A percentile compares a stretch with the other conserved stretches of the same genome.
Conservation (phyloP, 2,888 invertebrate species). For the Nasonia oneida region DNA sequence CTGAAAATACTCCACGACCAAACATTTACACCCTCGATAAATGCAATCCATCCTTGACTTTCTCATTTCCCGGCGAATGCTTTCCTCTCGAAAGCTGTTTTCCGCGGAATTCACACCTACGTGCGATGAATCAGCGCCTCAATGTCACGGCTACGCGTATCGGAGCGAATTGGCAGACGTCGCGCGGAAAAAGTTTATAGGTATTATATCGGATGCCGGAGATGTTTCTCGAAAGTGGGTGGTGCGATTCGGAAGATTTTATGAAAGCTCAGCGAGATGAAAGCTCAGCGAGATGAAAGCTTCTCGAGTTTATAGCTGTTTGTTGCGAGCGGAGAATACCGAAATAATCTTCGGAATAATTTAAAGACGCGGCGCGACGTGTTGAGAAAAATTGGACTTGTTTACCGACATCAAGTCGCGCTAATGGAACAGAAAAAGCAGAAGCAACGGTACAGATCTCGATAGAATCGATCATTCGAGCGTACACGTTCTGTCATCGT, state of each 20-base stretch:
- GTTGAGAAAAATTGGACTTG: background rate
- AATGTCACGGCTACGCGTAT: background rate
- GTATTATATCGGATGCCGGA: background rate
- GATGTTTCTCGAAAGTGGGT: background rate
- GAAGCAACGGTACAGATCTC: background rate
- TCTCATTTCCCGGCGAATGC: background rate
- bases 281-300: background rate
- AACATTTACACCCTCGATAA: background rate
- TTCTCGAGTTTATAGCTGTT: background rate
- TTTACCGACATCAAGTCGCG: background rate
- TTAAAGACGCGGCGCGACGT: no score
- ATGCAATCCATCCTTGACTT: slow-evolving; percentile 4
- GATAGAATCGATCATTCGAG: background rate
- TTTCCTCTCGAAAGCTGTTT: slow-evolving; percentile 1
- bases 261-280: background rate
- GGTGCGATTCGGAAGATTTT: background rate
- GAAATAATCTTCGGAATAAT: background rate
- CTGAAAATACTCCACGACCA: background rate
- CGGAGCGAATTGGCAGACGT: background rate
- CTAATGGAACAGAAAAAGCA: background rate
- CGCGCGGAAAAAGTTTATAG: background rate
- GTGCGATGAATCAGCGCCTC: slow-evolving; percentile 39
- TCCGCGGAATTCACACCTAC: slow-evolving; percentile 13
- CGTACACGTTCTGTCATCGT: background rate
- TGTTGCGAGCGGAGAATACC: background rate